A percentile compares a stretch with the other conserved stretches of the same genome.
Evolutionary conservation across 2,888 invertebrate species (phyloP).

Genomic region (Lycocerus yunnanus): DNA sequence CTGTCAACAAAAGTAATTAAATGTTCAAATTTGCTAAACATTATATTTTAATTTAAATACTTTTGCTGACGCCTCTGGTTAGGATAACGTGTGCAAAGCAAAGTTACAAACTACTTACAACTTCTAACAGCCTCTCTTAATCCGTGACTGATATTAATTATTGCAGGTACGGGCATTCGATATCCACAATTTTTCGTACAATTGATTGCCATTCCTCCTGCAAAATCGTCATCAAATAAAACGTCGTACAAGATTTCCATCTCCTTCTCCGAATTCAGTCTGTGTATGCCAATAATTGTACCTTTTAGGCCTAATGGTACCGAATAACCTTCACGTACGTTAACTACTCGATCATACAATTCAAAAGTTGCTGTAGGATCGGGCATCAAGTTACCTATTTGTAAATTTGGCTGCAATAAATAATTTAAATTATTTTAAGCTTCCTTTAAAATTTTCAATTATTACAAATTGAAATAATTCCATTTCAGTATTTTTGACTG

Average conservation of each 20-base stretch:
- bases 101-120: not conserved
- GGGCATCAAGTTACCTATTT: slow-evolving; percentile 62
- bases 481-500: not conserved
- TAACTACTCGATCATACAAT: slow-evolving; percentile 85
- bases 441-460: not conserved
- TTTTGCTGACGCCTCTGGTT: too few species aligned
- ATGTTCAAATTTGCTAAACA: too few species aligned
- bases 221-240: slow-evolving; percentile 78
- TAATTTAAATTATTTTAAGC: slow-evolving; percentile 1
- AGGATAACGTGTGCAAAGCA: too few species aligned
- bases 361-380: slow-evolving; percentile 69
- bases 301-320: slow-evolving; percentile 85
- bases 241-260: slow-evolving; percentile 73
- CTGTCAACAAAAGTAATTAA: too few species aligned
- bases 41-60: too few species aligned
- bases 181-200: slow-evolving; percentile 59
- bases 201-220: slow-evolving; percentile 65
- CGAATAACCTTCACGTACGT: slow-evolving; percentile 72
- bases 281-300: slow-evolving; percentile 76
- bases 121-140: slow-evolving; percentile 47
- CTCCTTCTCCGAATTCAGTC: slow-evolving; percentile 39
- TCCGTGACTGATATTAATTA: slow-evolving; percentile 67
- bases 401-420: slow-evolving; percentile 53
- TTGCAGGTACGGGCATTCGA: slow-evolving; percentile 57
- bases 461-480: not conserved